Evolutionary conservation across 2,888 invertebrate genomes (phyloP), one percentile per base, ranked within the genome.

Genomic region (Drosophila pegasa): DNA sequence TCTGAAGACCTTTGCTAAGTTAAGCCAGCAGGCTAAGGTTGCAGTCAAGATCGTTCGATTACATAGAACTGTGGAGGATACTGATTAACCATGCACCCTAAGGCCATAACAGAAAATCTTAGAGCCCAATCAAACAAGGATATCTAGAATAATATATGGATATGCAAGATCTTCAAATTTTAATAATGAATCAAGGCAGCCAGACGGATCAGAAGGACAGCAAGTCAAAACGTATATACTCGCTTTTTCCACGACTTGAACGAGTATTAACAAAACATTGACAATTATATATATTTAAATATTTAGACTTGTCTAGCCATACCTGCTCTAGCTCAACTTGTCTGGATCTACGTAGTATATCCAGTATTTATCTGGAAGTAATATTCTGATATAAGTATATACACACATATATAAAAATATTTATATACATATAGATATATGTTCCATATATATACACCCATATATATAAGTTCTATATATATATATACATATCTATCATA

Each of bases 261-360:
- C 25, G 6, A 25, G 6, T 25, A 25, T 9, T 8, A 16, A 37
- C 2, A 16, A 37, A 35, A n/a, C 31, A 33, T 33, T 14, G 9
- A 16, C 9, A 38, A 40, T 14, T 41, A 14, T 2, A 22, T 25
- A n/a, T 25, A 43, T 9, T n/a, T n/a, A 8, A 4, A n/a, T 43
- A 25, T 25, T 48, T 68, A 62, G 22, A 62, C 38, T 47, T 22
- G 29, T 29, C n/a, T 29, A 25, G 58, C 29, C 47, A 62, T 69
- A 69, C 58, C 45, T 47, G 43, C 62, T 38, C 58, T 45, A 74
- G 18, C 35, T 18, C 12, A 61, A 51, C 18, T 47, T 25, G 18
- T 38, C 35, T 37, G 14, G 33, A 43, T 50, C 25, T 18, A 1
- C 12, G 14, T 12, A 18, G 25, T 56, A 43, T 59, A 48, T 41